Conservation (phyloP, 2,888 invertebrate species). For the Drosophila koepferae region DNA sequence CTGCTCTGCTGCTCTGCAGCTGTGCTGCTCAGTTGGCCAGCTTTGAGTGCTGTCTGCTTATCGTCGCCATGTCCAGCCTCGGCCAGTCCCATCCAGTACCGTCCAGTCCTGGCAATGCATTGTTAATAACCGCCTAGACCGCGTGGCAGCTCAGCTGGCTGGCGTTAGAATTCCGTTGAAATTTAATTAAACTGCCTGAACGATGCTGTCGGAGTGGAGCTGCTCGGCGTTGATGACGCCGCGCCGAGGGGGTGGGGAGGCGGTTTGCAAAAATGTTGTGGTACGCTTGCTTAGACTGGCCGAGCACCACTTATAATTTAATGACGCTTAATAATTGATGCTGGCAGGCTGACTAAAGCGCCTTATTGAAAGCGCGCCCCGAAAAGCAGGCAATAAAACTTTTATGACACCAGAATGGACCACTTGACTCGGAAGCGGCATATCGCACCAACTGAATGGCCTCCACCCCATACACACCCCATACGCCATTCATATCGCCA, state of each 20-base stretch:
- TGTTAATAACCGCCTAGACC: constrained; percentile 64
- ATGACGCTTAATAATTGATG: constrained; percentile 75
- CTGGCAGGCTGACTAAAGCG: constrained; percentile 61
- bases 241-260: background rate
- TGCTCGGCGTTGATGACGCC: background rate
- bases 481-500: background rate
- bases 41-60: constrained; percentile 4
- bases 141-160: constrained; percentile 30
- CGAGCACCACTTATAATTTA: constrained; percentile 64
- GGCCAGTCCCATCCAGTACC: constrained; percentile 9
- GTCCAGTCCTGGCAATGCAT: constrained; percentile 53
- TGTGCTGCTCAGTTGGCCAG: background rate
- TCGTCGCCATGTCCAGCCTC: background rate
- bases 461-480: background rate
- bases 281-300: constrained; percentile 36
- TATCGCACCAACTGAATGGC: background rate
- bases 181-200: constrained; percentile 68
- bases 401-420: constrained; percentile 61
- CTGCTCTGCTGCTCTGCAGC: background rate
- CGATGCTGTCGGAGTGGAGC: constrained; percentile 10
- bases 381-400: constrained; percentile 68
- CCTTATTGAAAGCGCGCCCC: constrained; percentile 61
- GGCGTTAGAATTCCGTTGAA: constrained; percentile 43
- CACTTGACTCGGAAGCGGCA: constrained; percentile 36
- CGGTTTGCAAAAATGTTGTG: constrained; percentile 29